Evolutionary conservation across 2,113 vertebrate genomes (phyloP).

Genomic region (Bathybates hornii): DNA sequence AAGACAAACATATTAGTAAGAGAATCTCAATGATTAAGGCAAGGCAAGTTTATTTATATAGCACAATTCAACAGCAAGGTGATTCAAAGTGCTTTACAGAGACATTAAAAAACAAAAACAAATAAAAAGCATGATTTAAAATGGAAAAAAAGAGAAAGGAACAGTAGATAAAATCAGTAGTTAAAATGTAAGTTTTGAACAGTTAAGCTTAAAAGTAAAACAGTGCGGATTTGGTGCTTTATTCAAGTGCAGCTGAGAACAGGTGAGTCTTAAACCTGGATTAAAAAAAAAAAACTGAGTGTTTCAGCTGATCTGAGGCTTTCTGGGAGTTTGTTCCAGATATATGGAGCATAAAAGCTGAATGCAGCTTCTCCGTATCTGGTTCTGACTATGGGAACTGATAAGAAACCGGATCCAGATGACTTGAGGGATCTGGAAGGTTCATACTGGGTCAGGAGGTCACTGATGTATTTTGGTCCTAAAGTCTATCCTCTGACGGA

Average conservation of each 20-base stretch:
- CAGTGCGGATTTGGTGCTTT: rapidly evolving
- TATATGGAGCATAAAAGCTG: too few species aligned
- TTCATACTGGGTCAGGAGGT: too few species aligned
- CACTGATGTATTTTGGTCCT: too few species aligned
- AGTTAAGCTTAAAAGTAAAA: not conserved
- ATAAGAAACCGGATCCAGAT: too few species aligned
- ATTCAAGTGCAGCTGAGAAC: not conserved
- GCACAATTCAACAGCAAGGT: not conserved
- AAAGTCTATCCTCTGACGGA: too few species aligned
- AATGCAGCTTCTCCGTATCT: too few species aligned
- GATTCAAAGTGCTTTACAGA: not conserved
- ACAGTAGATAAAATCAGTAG: not conserved
- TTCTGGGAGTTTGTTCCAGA: not conserved
- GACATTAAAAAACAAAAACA: not conserved
- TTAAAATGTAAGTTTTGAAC: not conserved
- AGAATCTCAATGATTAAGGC: not conserved
- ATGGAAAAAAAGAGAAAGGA: not conserved
- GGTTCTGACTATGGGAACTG: too few species aligned
- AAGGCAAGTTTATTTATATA: not conserved
- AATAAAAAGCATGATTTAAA: not conserved
- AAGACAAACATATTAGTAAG: not conserved
- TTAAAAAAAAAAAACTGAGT: rapidly evolving
- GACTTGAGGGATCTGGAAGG: too few species aligned
- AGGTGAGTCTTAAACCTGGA: not conserved
- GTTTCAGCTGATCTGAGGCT: not conserved